These are phyloP conservation scores for Stylophora pistillata DNA, from an alignment of 64 coral and sea anemone species.

Conservation along the genomic window DNA sequence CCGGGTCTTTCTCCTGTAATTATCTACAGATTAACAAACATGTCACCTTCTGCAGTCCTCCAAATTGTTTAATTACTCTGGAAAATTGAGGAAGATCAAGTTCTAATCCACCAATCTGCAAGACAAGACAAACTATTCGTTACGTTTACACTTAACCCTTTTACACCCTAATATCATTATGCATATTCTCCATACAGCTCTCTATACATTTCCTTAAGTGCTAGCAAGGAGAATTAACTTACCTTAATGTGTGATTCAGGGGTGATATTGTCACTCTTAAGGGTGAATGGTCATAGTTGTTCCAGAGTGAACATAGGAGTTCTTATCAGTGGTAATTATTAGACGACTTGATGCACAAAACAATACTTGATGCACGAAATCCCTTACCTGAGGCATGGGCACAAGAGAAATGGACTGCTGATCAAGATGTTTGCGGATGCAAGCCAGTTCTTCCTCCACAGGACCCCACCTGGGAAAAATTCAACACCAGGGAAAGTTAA, in stretches of 20 bases:
- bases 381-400: constrained; percentile 84
- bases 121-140: not conserved
- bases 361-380: too few relatives aligned
- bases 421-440: constrained; percentile 83
- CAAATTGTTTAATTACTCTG: constrained; percentile 72
- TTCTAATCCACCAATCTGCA: constrained; percentile 90
- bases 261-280: too few relatives aligned
- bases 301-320: too few relatives aligned
- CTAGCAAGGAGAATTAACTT: too few relatives aligned
- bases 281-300: too few relatives aligned
- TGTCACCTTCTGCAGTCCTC: constrained; percentile 88
- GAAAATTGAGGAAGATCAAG: constrained; percentile 88
- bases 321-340: too few relatives aligned
- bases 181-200: too few relatives aligned
- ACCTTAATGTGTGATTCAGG: too few relatives aligned
- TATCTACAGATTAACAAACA: not conserved
- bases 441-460: constrained; percentile 77
- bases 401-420: constrained; percentile 69
- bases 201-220: too few relatives aligned
- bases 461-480: constrained; percentile 71
- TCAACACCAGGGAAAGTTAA: not conserved
- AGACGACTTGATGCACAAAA: too few relatives aligned
- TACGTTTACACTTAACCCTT: too few relatives aligned
- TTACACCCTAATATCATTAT: too few relatives aligned
- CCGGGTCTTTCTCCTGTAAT: not conserved